Base-by-base conservation (phyloP, 2,113 vertebrate species). In the Felis chaus region DNA sequence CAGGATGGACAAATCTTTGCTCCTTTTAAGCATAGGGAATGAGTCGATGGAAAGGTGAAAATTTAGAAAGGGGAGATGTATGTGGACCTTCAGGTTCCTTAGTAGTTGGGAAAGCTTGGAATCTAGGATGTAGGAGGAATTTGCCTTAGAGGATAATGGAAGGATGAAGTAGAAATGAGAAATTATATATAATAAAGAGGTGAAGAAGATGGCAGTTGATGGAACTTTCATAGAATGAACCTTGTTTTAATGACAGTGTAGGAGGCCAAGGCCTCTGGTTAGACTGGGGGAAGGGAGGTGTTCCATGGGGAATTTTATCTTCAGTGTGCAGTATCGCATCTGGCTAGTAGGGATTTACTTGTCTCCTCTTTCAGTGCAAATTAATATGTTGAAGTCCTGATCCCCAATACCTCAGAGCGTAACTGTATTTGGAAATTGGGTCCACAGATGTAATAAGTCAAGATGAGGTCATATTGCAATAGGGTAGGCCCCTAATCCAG, bases 41-140 rank as follows among this genome's bases (percentile, higher is more conserved):
- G 63, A 61, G 14, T 63, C 15, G 53, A n/a, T 69, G 73, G 19
- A 78, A 79, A 95, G n/a, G 10, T 84, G 57, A 84, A 68, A 88
- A 76, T 57, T 12, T 74, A 23, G 23, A 36, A 13, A 86, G 16
- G 63, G 50, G 48, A 76, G 15, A 53, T 41, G 0, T 15, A 61
- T 21, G n/a, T 71, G 71, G 23, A 39, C 29, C 50, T 79, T 61
- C 50, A 85, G 27, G 4, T 23, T 5, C 10, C 23, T 71, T 27
- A 79, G 29, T 45, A 57, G 23, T 57, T n/a, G 45, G 3, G 19
- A 50, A 63, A 91, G 57, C n/a, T 81, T 91, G 39, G 76, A 80
- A 65, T 74, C 7, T 31, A 66, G 18, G 53, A 73, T 15, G 36
- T 53, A 3, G 45, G 13, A 78, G 48, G 31, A 29, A 78, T 61